A percentile compares a stretch with the other conserved stretches of the same genome.
Evolutionary conservation across 2,113 vertebrate genomes (phyloP).

Genomic region (Pangasianodon gigas): DNA sequence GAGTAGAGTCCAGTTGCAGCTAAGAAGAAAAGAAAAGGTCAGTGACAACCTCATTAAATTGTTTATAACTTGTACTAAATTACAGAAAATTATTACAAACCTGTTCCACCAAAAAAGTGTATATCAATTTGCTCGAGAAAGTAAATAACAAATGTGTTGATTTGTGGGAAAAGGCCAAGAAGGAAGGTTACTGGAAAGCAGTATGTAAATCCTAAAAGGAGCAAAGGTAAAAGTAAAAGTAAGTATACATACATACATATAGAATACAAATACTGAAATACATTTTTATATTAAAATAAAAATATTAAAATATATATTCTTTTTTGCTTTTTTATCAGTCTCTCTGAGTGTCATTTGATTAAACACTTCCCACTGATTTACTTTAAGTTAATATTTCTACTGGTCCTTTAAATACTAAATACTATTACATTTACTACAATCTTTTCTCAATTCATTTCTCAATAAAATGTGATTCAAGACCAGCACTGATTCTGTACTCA

Average conservation of each 20-base stretch:
- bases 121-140: conserved; percentile 94
- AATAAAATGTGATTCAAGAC: not conserved
- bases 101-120: conserved; percentile 92
- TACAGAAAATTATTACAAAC: conserved; percentile 68
- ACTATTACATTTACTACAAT: not conserved
- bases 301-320: not conserved
- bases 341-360: not conserved
- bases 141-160: conserved; percentile 94
- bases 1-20: conserved; percentile 86
- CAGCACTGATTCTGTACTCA: not conserved
- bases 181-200: conserved; percentile 94
- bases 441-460: not conserved
- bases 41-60: conserved; percentile 30
- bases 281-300: not conserved
- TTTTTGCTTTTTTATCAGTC: not conserved
- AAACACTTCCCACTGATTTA: not conserved
- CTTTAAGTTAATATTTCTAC: not conserved
- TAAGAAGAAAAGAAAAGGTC: conserved; percentile 70
- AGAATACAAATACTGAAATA: not conserved
- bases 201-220: conserved; percentile 84
- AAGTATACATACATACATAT: not conserved
- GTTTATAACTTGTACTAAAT: not conserved
- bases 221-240: conserved; percentile 28
- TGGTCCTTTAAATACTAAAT: not conserved
- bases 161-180: conserved; percentile 94